phyloP scores from a whole-genome alignment of 2,113 vertebrate species.

The Heptranchias perlo region DNA sequence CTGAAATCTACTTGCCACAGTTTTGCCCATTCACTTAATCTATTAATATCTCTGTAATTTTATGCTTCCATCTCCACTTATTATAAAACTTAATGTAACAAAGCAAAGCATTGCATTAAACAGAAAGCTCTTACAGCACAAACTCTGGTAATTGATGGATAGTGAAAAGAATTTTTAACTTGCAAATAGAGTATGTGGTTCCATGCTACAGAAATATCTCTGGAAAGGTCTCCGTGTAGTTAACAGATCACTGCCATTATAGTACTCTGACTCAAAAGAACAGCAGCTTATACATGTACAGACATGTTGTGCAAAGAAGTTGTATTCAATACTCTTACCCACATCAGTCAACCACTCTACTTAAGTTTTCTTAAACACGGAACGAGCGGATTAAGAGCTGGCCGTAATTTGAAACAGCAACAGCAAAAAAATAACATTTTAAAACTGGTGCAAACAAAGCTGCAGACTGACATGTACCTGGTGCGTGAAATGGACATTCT shows the following conservation, averaged over 20 bases:
- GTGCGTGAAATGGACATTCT: background rate
- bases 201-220: background rate
- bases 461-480: background rate
- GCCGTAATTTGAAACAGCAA: background rate
- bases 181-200: background rate
- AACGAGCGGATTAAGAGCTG: background rate
- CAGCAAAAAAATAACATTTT: background rate
- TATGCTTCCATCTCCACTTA: no score
- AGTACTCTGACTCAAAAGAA: background rate
- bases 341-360: background rate
- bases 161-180: background rate
- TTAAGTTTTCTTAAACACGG: background rate
- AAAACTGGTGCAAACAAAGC: constrained; percentile 4
- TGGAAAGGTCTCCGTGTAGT: background rate
- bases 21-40: no score
- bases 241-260: background rate
- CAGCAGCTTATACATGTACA: background rate
- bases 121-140: background rate
- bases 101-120: background rate
- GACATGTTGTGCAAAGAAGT: background rate
- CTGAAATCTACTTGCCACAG: no score
- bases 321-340: background rate
- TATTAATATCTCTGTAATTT: no score
- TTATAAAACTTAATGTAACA: background rate
- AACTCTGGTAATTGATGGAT: background rate